phyloP scores from a whole-genome alignment of 2,797 vertebrate genomes.

The Syngnathus acus region DNA sequence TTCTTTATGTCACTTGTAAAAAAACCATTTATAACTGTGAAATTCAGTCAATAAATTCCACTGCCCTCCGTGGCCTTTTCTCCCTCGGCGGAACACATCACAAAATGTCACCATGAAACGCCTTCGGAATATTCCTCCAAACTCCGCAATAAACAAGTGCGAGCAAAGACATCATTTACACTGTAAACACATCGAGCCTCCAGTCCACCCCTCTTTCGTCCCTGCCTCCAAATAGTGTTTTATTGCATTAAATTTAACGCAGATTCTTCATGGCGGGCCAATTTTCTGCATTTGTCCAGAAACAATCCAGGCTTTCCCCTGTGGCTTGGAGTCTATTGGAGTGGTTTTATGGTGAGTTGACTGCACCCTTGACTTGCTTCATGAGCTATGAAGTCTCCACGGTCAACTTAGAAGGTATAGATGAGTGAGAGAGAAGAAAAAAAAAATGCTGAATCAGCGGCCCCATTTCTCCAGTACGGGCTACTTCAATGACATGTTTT shows the following conservation, averaged over 20 bases:
- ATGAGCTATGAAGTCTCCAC: conserved; percentile 55
- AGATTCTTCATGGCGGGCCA: conserved; percentile 35
- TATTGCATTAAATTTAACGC: conserved; percentile 36
- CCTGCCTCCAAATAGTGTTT: conserved; percentile 34
- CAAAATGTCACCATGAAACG: conserved; percentile 62
- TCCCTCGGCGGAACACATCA: conserved; percentile 48
- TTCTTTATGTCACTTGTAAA: conserved; percentile 68
- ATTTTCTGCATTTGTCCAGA: conserved; percentile 18
- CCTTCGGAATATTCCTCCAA: conserved; percentile 48
- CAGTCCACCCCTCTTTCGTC: not conserved
- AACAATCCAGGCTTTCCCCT: conserved; percentile 26
- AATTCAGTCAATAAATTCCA: conserved; percentile 69
- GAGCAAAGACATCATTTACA: conserved; percentile 36
- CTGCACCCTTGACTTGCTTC: conserved; percentile 54
- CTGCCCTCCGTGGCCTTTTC: conserved; percentile 55
- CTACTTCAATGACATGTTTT: not conserved
- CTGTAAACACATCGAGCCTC: conserved; percentile 32
- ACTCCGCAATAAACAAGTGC: conserved; percentile 47
- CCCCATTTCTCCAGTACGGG: not conserved
- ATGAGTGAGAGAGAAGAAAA: conserved; percentile 4
- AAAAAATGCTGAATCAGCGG: conserved; percentile 43
- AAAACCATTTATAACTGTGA: conserved; percentile 66
- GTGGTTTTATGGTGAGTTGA: conserved; percentile 42
- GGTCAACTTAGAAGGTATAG: conserved; percentile 44
- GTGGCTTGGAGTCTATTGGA: conserved; percentile 23